Percentiles rank a stretch among this genome's conserved stretches.
Conservation (phyloP, 2,888 invertebrate genomes). For the Eupithecia pulchellata region DNA sequence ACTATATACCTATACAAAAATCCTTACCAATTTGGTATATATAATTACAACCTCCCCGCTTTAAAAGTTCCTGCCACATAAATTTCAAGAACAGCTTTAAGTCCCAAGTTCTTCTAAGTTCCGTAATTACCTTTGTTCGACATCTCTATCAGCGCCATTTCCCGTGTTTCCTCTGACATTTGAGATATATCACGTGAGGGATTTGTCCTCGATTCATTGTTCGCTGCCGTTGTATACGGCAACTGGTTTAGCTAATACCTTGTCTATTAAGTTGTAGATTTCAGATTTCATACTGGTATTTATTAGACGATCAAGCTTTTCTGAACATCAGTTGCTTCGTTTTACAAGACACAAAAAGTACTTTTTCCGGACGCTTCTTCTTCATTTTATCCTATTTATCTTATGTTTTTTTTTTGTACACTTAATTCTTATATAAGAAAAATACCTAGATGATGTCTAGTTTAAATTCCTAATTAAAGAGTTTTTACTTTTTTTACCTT, state of each 20-base stretch:
- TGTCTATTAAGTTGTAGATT: constrained; percentile 37
- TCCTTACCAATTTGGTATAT: not conserved
- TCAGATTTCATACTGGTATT: constrained; percentile 20
- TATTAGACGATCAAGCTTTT: constrained; percentile 5
- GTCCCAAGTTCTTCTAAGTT: not conserved
- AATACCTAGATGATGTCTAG: too few species aligned
- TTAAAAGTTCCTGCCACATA: not conserved
- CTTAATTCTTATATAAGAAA: too few species aligned
- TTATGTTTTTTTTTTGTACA: too few species aligned
- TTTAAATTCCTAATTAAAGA: too few species aligned
- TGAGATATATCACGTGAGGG: constrained; percentile 41
- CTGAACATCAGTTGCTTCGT: not conserved
- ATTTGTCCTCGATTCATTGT: constrained; percentile 42
- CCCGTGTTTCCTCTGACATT: constrained; percentile 40
- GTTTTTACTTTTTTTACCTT: too few species aligned
- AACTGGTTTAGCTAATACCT: constrained; percentile 22
- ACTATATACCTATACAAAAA: not conserved
- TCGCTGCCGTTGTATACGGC: constrained; percentile 33
- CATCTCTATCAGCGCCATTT: constrained; percentile 39
- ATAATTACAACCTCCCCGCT: not conserved
- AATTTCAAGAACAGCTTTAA: constrained; percentile 1
- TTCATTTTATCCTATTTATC: too few species aligned
- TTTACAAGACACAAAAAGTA: too few species aligned
- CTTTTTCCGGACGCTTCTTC: too few species aligned
- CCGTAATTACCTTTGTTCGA: constrained; percentile 28